Percentiles rank a stretch among this genome's conserved stretches.
These are phyloP conservation scores for Hapalemur alaotrensis DNA, from an alignment of 2,797 vertebrate genomes.

Conservation along the genomic window DNA sequence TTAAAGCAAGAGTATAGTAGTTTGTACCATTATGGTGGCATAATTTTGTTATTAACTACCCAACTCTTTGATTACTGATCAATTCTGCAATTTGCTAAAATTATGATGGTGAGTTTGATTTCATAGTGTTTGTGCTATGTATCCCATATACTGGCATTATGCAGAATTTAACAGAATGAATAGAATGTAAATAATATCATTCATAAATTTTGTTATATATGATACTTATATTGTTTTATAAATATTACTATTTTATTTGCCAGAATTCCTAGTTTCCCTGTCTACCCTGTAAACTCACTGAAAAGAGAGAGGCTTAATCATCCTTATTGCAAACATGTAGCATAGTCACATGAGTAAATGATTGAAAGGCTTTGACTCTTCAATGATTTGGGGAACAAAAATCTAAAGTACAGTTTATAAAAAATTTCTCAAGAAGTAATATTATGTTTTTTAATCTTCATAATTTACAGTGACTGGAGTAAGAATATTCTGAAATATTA, in stretches of 20 bases:
- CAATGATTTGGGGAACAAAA: not conserved
- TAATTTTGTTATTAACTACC: not conserved
- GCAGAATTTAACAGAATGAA: not conserved
- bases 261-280: not conserved
- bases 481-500: too few relatives aligned
- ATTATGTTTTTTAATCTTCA: not conserved
- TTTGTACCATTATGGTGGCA: not conserved
- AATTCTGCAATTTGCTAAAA: not conserved
- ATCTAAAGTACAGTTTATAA: not conserved
- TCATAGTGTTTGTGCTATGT: not conserved
- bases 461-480: not conserved
- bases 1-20: not conserved
- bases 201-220: not conserved
- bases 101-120: not conserved
- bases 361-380: not conserved
- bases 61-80: not conserved
- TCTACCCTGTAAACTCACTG: not conserved
- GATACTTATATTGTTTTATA: not conserved
- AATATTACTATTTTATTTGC: not conserved
- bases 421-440: not conserved
- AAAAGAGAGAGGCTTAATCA: not conserved
- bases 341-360: not conserved
- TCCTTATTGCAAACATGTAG: not conserved
- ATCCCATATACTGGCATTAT: not conserved
- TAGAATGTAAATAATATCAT: not conserved